Conservation (phyloP, 2,113 vertebrate genomes). For the Petrocephalus zakoni region DNA sequence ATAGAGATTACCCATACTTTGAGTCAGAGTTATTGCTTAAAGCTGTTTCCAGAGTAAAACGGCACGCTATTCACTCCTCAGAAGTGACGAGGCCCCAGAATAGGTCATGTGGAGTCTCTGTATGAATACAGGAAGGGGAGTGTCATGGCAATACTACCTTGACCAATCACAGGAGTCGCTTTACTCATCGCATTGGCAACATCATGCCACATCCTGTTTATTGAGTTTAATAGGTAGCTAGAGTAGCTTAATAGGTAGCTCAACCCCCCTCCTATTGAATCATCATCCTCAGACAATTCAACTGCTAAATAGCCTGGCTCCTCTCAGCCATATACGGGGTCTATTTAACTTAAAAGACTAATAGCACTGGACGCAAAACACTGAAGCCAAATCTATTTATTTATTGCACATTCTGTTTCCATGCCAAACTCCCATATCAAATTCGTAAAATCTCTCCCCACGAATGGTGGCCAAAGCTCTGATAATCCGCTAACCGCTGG, state of each 20-base stretch:
- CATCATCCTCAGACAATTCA: background rate
- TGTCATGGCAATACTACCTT: constrained; percentile 36
- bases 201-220: background rate
- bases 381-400: background rate
- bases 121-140: background rate
- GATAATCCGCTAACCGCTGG: background rate
- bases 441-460: background rate
- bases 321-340: background rate
- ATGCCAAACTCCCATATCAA: background rate
- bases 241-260: background rate
- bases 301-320: background rate
- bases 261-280: background rate
- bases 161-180: constrained; percentile 37
- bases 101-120: background rate
- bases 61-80: constrained; percentile 7
- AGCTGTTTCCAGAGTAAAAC: constrained; percentile 16
- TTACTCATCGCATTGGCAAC: background rate
- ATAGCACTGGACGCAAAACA: background rate
- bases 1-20: background rate
- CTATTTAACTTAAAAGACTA: background rate
- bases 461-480: background rate
- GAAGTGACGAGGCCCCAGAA: background rate
- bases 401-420: background rate
- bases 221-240: constrained; percentile 7
- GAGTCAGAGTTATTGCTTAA: background rate